phyloP scores from a whole-genome alignment of 2,888 invertebrate genomes.

The Herminia tarsipennalis region DNA sequence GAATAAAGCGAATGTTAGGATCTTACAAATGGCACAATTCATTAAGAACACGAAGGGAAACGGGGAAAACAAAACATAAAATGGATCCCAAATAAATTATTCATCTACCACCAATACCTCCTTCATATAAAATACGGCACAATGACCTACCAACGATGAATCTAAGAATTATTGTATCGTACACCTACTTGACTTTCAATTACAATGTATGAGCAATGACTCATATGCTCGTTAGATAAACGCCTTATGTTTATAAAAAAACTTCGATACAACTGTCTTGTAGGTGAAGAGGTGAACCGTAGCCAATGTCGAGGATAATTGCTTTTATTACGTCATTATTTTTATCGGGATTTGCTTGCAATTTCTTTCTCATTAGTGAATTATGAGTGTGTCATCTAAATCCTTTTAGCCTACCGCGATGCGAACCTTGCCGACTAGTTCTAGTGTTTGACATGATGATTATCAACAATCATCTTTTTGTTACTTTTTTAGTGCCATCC shows the following conservation, averaged over 20 bases:
- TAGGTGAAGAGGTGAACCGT: conserved; percentile 22
- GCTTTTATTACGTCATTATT: conserved; percentile 6
- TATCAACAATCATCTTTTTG: too few species aligned
- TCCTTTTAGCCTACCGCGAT: too few species aligned
- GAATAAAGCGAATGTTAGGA: too few species aligned
- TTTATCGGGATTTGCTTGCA: background rate
- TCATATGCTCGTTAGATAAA: conserved; percentile 15
- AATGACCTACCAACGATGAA: conserved; percentile 6
- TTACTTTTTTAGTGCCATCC: too few species aligned
- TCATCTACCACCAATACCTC: background rate
- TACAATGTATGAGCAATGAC: conserved; percentile 19
- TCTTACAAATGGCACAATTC: too few species aligned
- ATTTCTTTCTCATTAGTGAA: background rate
- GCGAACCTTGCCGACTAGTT: too few species aligned
- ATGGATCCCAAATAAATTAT: background rate
- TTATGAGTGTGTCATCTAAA: too few species aligned
- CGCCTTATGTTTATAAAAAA: conserved; percentile 21
- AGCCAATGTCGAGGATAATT: conserved; percentile 36
- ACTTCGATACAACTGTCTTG: conserved; percentile 18
- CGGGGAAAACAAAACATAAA: background rate
- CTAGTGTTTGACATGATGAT: too few species aligned
- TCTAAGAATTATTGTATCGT: conserved; percentile 11
- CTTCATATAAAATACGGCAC: background rate
- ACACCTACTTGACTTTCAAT: conserved; percentile 10
- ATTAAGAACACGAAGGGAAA: background rate